Base-by-base conservation (phyloP, 2,888 invertebrate genomes). In the Epicampocera succincta region DNA sequence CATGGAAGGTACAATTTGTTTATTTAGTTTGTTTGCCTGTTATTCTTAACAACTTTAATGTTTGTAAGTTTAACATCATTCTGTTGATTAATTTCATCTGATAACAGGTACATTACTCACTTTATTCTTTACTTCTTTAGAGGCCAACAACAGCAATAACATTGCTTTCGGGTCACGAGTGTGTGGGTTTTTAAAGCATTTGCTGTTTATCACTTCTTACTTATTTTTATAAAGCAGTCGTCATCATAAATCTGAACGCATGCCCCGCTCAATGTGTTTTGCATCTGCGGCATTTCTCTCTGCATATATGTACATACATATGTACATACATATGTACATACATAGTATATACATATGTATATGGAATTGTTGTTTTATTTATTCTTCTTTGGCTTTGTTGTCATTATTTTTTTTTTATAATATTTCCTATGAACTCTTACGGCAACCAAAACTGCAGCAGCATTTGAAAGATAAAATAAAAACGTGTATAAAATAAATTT, bases 71-170 rank as follows among this genome's bases (percentile, higher is more conserved):
- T 60, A 72, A 78, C 71, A 78, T 72, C 66, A 65, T 66, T 50
- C 58, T 78, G 42, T 71, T 84, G 84, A 80, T 84, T 84, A 82
- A 84, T 82, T 84, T 84, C 79, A 69, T 63, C 66, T 80, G 84
- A 84, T 84, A 84, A 73, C 84, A 84, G 75, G 84, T 84, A 76
- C 81, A 81, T 76, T 84, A 76, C 63, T 63, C 25, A 58, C 46
- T 58, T 69, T 40, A 25, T 68, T 44, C 61, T 61, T 52, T 11
- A 58, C 8, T 50, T 19, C 54, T 56, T 56, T 12, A 52, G 40
- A 44, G 42, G 29, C 29, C 25, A 25, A 25, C 25, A 25, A 33
- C 3, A 33, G 8, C 33, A 33, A 9, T 1, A 33, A 21, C 11
- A 0, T 38, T 63, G 56, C 46, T 54, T 44, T 25, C 44, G 33